phyloP scores from a whole-genome alignment of 2,113 vertebrate genomes.

The Larimichthys polyactis region DNA sequence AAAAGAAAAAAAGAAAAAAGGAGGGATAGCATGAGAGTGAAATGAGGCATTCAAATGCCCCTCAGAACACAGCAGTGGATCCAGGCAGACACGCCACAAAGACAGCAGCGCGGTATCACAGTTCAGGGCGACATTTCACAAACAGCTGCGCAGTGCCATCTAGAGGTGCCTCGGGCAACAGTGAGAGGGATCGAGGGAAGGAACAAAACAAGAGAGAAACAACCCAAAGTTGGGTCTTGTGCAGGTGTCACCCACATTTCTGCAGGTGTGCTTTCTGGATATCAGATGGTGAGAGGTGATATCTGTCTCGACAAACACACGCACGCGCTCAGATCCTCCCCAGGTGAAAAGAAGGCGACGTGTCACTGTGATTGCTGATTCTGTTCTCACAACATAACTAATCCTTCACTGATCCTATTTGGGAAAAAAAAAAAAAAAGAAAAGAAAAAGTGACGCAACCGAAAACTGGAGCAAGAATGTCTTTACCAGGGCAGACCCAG shows the following conservation, averaged over 20 bases:
- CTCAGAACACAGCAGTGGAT: constrained; percentile 55
- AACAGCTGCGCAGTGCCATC: constrained; percentile 85
- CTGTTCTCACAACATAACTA: constrained; percentile 70
- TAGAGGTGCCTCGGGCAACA: constrained; percentile 66
- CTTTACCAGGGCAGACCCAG: constrained; percentile 51
- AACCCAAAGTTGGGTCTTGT: constrained; percentile 1
- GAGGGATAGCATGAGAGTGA: constrained; percentile 65
- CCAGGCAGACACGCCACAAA: constrained; percentile 50
- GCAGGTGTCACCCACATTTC: constrained; percentile 69
- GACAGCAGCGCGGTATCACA: not conserved
- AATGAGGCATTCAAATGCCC: constrained; percentile 79
- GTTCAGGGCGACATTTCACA: constrained; percentile 8
- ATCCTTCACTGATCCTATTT: constrained; percentile 78
- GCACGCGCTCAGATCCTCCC: constrained; percentile 54
- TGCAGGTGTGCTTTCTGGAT: constrained; percentile 77
- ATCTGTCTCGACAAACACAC: constrained; percentile 47
- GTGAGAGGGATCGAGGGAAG: not conserved
- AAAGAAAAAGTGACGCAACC: constrained; percentile 74
- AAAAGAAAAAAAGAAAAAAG: constrained; percentile 63
- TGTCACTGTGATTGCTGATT: constrained; percentile 77
- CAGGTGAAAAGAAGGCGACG: constrained; percentile 63
- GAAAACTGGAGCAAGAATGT: constrained; percentile 67
- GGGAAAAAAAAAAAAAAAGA: constrained; percentile 16
- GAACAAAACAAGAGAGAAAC: not conserved
- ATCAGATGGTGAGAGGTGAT: constrained; percentile 69